These are phyloP conservation scores for Cataglyphis hispanica DNA, from an alignment of 1,140 invertebrate species.

Conservation along the genomic window DNA sequence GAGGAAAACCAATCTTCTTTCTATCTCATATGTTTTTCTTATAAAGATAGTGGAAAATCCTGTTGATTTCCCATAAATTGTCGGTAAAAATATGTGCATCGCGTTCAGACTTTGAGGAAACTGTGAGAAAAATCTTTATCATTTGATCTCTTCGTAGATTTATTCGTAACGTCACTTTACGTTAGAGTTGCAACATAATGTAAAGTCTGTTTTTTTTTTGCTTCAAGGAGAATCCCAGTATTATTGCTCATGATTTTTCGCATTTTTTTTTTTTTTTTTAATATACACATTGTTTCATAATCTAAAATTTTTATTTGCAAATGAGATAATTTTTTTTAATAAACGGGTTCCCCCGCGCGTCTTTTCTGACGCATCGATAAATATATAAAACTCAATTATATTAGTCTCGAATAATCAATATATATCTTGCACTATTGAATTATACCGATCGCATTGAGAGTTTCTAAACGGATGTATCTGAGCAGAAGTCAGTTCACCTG, in stretches of 20 bases:
- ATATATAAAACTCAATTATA: conserved; percentile 4
- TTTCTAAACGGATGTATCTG: conserved; percentile 53
- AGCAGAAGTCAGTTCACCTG: conserved; percentile 23
- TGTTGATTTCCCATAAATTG: neutral
- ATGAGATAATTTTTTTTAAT: neutral
- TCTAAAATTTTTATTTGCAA: neutral
- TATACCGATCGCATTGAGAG: conserved; percentile 30
- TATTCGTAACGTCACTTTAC: neutral
- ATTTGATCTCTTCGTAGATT: conserved; percentile 9
- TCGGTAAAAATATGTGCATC: neutral
- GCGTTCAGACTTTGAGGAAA: neutral
- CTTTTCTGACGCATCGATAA: neutral
- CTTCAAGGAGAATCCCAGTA: neutral
- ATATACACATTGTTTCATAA: neutral
- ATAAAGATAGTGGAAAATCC: neutral
- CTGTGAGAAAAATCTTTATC: too few relatives aligned
- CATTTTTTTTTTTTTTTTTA: too few relatives aligned
- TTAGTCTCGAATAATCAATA: conserved; percentile 44
- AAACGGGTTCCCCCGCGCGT: neutral
- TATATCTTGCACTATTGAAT: conserved; percentile 46
- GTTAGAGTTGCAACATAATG: neutral
- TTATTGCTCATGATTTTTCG: neutral
- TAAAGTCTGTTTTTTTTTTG: neutral
- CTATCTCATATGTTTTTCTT: neutral
- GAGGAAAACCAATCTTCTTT: conserved; percentile 20